A percentile compares a stretch with the other conserved stretches of the same genome.
Evolutionary conservation across 2,797 vertebrate genomes (phyloP).

Genomic region (Gambusia yucatana): DNA sequence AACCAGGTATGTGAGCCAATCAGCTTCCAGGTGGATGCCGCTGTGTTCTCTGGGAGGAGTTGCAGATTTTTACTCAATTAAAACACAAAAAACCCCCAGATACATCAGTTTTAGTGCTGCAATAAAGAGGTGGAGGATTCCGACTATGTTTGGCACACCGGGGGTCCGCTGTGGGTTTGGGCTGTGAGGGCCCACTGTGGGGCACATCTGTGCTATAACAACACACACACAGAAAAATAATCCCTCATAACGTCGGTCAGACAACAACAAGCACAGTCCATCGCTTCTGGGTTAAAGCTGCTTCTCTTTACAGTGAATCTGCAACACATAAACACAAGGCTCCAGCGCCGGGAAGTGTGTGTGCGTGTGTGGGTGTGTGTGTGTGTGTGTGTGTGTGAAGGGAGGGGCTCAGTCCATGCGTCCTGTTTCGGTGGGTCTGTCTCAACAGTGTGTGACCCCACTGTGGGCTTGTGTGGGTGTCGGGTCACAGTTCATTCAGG

Average conservation of each 20-base stretch:
- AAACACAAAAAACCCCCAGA: constrained; percentile 8
- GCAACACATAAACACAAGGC: constrained; percentile 19
- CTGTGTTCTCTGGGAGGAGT: constrained; percentile 8
- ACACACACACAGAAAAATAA: constrained; percentile 24
- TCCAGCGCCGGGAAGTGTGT: constrained; percentile 18
- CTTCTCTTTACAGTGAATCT: constrained; percentile 24
- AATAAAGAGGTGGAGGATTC: constrained; percentile 7
- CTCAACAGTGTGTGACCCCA: constrained; percentile 23
- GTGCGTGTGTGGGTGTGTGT: too few species aligned
- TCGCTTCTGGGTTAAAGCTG: constrained; percentile 9
- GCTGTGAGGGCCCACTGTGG: constrained; percentile 41
- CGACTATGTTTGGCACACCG: constrained; percentile 55
- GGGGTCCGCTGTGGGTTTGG: constrained; percentile 30
- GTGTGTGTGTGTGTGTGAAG: neutral
- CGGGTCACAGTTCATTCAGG: constrained; percentile 52
- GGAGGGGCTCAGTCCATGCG: neutral
- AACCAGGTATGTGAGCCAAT: neutral
- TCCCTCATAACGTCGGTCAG: constrained; percentile 33
- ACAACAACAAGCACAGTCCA: constrained; percentile 35
- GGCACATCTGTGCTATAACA: constrained; percentile 58
- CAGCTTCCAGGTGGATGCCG: constrained; percentile 8
- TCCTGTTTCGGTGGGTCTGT: constrained; percentile 33
- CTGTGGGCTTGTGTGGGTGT: constrained; percentile 5
- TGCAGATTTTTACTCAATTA: constrained; percentile 4
- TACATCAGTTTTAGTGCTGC: constrained; percentile 19